A percentile compares a stretch with the other conserved stretches of the same genome.
These are phyloP conservation scores for Lithophane ornitopus DNA, from an alignment of 2,888 invertebrate genomes.

Conservation along the genomic window DNA sequence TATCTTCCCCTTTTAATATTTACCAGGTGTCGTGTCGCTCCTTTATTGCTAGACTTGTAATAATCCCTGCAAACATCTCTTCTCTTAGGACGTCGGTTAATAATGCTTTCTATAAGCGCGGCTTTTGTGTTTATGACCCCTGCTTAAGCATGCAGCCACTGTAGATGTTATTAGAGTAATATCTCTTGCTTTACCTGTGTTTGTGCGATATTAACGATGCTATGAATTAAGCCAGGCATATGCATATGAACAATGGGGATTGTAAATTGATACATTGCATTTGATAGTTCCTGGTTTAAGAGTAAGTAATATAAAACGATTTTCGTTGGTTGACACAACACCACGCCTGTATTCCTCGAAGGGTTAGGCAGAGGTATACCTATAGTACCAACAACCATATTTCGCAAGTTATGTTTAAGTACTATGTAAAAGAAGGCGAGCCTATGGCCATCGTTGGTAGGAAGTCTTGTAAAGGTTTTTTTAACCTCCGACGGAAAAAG, in stretches of 20 bases:
- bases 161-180: slow-evolving; percentile 65
- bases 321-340: neutral
- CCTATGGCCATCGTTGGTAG: neutral
- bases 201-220: slow-evolving; percentile 50
- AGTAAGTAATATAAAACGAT: neutral
- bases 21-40: slow-evolving; percentile 86
- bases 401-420: neutral
- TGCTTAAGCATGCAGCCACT: slow-evolving; percentile 68
- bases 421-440: neutral
- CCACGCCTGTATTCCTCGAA: neutral
- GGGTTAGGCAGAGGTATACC: neutral
- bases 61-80: slow-evolving; percentile 79
- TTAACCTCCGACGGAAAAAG: too few species aligned
- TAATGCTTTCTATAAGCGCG: slow-evolving; percentile 80
- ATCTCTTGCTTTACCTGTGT: slow-evolving; percentile 64
- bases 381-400: too few species aligned
- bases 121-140: slow-evolving; percentile 73
- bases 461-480: neutral
- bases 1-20: slow-evolving; percentile 86
- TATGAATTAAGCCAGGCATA: slow-evolving; percentile 38
- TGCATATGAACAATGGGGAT: slow-evolving; percentile 18
- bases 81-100: slow-evolving; percentile 70
- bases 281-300: slow-evolving; percentile 11
- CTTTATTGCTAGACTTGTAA: slow-evolving; percentile 86
- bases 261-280: slow-evolving; percentile 19